Evolutionary conservation across 2,888 invertebrate genomes (phyloP).

Genomic region (Allolobophora icterica): DNA sequence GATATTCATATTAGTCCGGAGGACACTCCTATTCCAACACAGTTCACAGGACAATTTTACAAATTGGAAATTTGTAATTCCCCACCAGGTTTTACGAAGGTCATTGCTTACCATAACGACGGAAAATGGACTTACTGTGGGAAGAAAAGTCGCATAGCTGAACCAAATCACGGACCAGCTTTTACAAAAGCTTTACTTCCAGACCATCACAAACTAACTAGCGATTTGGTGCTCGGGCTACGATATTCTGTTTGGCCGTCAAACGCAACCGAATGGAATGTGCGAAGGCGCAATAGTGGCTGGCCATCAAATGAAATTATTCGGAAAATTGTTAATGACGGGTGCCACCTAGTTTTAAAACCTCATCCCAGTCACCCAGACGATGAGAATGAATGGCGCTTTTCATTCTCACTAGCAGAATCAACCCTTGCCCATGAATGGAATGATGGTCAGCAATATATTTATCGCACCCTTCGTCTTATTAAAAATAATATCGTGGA

Average conservation of each 20-base stretch:
- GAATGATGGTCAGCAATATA: background rate
- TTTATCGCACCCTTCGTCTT: background rate
- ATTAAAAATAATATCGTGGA: background rate
- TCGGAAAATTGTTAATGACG: background rate
- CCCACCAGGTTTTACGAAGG: too few relatives aligned
- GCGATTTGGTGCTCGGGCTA: too few relatives aligned
- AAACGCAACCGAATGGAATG: constrained; percentile 14
- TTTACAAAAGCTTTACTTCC: too few relatives aligned
- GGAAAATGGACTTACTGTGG: too few relatives aligned
- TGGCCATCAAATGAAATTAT: background rate
- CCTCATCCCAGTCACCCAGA: background rate
- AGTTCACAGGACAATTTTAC: too few relatives aligned
- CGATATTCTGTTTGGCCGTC: background rate
- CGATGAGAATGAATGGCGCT: constrained; percentile 28
- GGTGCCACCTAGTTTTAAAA: constrained; percentile 1
- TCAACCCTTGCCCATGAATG: background rate
- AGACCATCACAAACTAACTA: too few relatives aligned
- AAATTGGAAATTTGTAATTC: too few relatives aligned
- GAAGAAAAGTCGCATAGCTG: too few relatives aligned
- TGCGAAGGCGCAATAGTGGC: background rate
- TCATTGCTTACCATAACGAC: too few relatives aligned
- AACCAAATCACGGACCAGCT: too few relatives aligned
- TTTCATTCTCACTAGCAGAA: constrained; percentile 29
- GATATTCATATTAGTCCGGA: too few relatives aligned
- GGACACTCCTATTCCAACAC: too few relatives aligned